Evolutionary conservation across 2,888 invertebrate genomes (phyloP), one percentile per base, ranked within the genome.

Genomic region (Micoletzkya japonica): DNA sequence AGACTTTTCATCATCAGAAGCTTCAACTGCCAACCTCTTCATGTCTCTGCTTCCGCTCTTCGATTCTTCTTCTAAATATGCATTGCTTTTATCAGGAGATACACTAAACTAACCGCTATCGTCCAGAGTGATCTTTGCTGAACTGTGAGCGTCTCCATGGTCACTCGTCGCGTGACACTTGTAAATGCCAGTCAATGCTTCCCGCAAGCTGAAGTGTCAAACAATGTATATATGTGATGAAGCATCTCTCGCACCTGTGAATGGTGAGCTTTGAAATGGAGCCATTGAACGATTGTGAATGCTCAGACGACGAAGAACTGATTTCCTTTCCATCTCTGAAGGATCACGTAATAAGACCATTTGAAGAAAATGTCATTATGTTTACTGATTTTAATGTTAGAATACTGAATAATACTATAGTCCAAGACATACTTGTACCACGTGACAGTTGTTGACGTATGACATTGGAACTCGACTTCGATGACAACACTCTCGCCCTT

Each of bases 141-240:
- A 81, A 63, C 77, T 83, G 64, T 84, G 80, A 14, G 79, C 77
- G 30, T 83, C 82, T 64, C 85, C 85, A 74, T 76, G 81, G 20
- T 85, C 82, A 63, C 78, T 79, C 30, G 76, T 76, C 17, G 83
- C 85, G 39, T 76, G 72, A 71, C 85, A 85, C 73, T 84, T 83
- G 76, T 81, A 83, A 39, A 81, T 70, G 54, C 84, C 85, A 6
- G 81, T 73, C 50, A 79, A 76, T 36, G 79, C 77, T 66, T 78
- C 76, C 50, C 67, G 77, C 67, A 86, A 64, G 28, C 77, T 64
- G 64, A 24, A 61, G 52, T 52, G 52, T 52, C 52, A 24, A 52
- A 20, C 24, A 39, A n/a, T 7, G 39, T 39, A 39, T 7, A 26
- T 30, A 54, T 6, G 44, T 37, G n/a, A 59, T 59, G 26, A 71